These are phyloP conservation scores for Ptychoptera albimana DNA, from an alignment of 2,888 invertebrate genomes.

Conservation along the genomic window DNA sequence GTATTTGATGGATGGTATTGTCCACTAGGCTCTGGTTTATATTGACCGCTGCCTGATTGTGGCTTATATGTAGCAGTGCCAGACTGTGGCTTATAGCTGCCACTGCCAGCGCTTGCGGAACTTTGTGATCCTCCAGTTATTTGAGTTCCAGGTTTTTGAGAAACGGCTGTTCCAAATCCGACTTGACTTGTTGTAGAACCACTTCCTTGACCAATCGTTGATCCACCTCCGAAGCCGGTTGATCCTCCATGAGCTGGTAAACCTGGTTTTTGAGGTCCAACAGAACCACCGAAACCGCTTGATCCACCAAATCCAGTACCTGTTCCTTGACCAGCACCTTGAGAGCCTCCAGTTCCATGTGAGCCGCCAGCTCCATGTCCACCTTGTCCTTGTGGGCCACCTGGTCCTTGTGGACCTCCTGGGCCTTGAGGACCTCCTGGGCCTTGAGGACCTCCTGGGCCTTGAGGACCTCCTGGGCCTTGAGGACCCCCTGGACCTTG, in stretches of 20 bases:
- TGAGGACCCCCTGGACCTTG: slow-evolving; percentile 28
- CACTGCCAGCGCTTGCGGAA: too few relatives aligned
- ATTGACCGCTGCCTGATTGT: slow-evolving; percentile 4
- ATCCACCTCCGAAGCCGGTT: too few relatives aligned
- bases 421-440: slow-evolving; percentile 21
- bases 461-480: slow-evolving; percentile 21
- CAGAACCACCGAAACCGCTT: neutral
- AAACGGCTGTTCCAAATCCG: neutral
- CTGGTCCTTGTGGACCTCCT: slow-evolving; percentile 15
- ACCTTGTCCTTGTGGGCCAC: neutral
- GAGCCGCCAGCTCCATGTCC: slow-evolving; percentile 22
- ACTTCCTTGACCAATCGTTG: too few relatives aligned
- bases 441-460: slow-evolving; percentile 26
- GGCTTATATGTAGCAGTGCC: too few relatives aligned
- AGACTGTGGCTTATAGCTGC: too few relatives aligned
- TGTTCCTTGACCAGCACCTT: slow-evolving; percentile 8
- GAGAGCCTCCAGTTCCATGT: slow-evolving; percentile 12
- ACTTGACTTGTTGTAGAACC: too few relatives aligned
- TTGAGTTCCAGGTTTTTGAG: neutral
- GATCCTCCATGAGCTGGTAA: neutral
- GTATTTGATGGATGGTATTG: slow-evolving; percentile 1
- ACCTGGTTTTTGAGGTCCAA: slow-evolving; percentile 16
- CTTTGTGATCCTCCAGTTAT: too few relatives aligned
- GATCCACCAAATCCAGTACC: neutral
- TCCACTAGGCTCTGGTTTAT: slow-evolving; percentile 3